Percentiles rank a stretch among this genome's conserved stretches.
Evolutionary conservation across 2,888 invertebrate genomes (phyloP).

Genomic region (Cyaniris semiargus): DNA sequence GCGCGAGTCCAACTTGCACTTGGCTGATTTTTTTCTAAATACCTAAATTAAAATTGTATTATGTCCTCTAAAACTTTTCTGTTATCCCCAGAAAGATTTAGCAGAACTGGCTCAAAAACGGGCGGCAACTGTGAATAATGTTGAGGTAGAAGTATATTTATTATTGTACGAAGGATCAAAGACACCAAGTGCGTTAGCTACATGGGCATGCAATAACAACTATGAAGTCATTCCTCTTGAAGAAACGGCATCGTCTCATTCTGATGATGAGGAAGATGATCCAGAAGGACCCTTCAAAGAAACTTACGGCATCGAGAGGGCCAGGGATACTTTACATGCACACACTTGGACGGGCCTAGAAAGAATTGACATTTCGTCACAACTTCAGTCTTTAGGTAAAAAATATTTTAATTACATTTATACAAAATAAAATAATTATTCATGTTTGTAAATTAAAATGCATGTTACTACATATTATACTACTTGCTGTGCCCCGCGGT

Average conservation of each 20-base stretch:
- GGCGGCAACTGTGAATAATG: background rate
- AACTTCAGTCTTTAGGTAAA: conserved; percentile 11
- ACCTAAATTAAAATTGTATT: background rate
- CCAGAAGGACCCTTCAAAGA: conserved; percentile 19
- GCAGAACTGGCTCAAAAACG: background rate
- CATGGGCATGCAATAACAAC: conserved; percentile 17
- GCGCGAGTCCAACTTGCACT: too few species aligned
- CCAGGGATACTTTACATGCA: conserved; percentile 5
- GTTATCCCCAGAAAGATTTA: background rate
- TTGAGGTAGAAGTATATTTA: background rate
- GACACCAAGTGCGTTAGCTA: conserved; percentile 8
- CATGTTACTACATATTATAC: too few species aligned
- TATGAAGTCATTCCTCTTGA: conserved; percentile 20
- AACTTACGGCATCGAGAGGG: conserved; percentile 20
- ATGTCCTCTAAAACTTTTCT: background rate
- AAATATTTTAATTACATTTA: background rate
- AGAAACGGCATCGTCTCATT: conserved; percentile 1
- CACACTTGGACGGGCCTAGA: conserved; percentile 26
- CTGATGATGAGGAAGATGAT: conserved; percentile 10
- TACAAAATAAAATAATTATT: too few species aligned
- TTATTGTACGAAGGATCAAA: conserved; percentile 19
- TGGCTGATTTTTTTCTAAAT: too few species aligned
- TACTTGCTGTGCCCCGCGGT: too few species aligned
- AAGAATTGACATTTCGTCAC: conserved; percentile 11
- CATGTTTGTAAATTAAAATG: too few species aligned